These are phyloP conservation scores for Drosophila hawaiiensis DNA, from an alignment of 2,888 invertebrate species.

Conservation along the genomic window DNA sequence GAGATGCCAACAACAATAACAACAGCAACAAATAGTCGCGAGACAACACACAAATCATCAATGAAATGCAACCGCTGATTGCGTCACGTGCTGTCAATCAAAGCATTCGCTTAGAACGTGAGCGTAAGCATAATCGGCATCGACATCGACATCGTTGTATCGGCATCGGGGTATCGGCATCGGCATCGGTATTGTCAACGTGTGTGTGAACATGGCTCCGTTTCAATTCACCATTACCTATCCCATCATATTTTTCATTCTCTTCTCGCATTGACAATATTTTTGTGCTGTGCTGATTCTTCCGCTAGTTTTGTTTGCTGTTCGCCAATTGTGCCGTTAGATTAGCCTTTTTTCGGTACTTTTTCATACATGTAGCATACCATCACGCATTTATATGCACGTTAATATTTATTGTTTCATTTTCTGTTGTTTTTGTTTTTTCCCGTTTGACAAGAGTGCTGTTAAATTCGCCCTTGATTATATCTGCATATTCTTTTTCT, in stretches of 20 bases:
- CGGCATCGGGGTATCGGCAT: neutral
- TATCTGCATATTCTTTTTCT: neutral
- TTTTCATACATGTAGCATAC: neutral
- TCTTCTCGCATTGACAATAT: neutral
- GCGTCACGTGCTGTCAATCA: conserved; percentile 57
- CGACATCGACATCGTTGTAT: neutral
- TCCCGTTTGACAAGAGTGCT: neutral
- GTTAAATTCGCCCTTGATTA: neutral
- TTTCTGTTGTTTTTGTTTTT: neutral
- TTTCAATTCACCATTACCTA: conserved; percentile 37
- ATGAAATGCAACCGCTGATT: conserved; percentile 57
- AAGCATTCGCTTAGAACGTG: conserved; percentile 19
- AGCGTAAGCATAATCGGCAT: conserved; percentile 47
- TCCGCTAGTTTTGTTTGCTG: neutral
- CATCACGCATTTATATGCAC: neutral
- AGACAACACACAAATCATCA: conserved; percentile 43
- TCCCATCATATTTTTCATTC: conserved; percentile 19
- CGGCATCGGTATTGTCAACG: neutral
- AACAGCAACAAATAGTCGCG: conserved; percentile 17
- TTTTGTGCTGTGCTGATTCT: neutral
- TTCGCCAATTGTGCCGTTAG: neutral
- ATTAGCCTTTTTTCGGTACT: neutral
- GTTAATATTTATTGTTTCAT: neutral
- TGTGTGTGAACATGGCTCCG: conserved; percentile 38
- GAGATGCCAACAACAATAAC: conserved; percentile 42